Evolutionary conservation across 2,888 invertebrate genomes (phyloP).

Genomic region (Hemicrepidius hirtus): DNA sequence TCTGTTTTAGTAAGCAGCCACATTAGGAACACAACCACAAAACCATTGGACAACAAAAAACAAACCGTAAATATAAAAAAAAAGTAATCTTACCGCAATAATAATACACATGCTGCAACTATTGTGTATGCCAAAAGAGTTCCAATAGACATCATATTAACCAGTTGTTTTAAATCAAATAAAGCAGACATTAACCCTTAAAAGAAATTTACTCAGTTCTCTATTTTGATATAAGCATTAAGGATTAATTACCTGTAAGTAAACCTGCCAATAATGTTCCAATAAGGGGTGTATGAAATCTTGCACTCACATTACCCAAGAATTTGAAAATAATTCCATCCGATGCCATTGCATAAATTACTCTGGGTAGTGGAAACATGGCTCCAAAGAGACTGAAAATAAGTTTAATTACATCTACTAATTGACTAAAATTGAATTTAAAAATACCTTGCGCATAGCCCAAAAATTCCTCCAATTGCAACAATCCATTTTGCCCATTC

Average conservation of each 20-base stretch:
- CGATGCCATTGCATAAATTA: constrained; percentile 91
- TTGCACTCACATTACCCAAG: constrained; percentile 82
- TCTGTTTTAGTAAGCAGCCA: constrained; percentile 53
- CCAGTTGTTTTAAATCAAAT: constrained; percentile 89
- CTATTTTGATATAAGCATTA: not conserved
- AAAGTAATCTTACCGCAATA: constrained; percentile 4
- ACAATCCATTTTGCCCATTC: constrained; percentile 87
- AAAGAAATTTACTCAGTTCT: constrained; percentile 48
- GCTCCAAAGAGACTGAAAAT: constrained; percentile 84
- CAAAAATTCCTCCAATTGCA: constrained; percentile 89
- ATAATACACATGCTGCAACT: constrained; percentile 90
- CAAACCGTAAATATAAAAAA: constrained; percentile 19
- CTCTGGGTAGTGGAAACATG: constrained; percentile 89
- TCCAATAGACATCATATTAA: constrained; percentile 98
- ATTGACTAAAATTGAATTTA: too few species aligned
- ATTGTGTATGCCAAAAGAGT: constrained; percentile 93
- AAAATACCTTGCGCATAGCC: constrained; percentile 85
- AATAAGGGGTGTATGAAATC: constrained; percentile 85
- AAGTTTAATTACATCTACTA: too few species aligned
- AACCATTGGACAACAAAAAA: constrained; percentile 43
- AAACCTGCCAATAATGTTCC: constrained; percentile 86
- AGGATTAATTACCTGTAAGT: constrained; percentile 78
- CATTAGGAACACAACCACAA: constrained; percentile 37
- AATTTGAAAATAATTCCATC: constrained; percentile 89
- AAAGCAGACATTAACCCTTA: constrained; percentile 79